These are phyloP conservation scores for Phyllostomus hastatus DNA, from an alignment of 2,113 vertebrate species.

Conservation along the genomic window DNA sequence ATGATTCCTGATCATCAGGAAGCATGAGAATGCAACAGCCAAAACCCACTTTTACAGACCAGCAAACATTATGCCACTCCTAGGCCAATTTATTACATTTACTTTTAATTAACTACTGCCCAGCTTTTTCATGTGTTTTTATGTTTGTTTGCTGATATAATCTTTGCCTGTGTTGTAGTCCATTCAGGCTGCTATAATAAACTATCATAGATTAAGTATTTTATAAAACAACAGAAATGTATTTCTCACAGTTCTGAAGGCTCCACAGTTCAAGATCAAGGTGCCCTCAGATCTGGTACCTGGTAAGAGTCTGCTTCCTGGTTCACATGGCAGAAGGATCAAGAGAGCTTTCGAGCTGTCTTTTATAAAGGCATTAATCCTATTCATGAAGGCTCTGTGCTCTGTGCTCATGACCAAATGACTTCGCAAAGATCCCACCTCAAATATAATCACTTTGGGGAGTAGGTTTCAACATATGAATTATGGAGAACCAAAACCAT, in stretches of 20 bases:
- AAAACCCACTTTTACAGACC: neutral
- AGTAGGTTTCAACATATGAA: neutral
- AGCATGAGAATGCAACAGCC: rapidly evolving
- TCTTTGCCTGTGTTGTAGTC: neutral
- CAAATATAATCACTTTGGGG: neutral
- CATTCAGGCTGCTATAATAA: neutral
- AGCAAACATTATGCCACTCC: no score
- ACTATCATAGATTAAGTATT: neutral
- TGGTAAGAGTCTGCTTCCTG: no score
- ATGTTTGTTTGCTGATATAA: neutral
- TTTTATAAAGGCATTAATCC: neutral
- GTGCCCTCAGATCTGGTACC: rapidly evolving
- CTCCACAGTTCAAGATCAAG: neutral
- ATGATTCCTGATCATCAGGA: neutral
- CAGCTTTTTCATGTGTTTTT: neutral
- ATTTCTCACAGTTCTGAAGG: neutral
- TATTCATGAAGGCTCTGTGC: neutral
- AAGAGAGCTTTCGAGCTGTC: neutral
- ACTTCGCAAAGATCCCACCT: neutral
- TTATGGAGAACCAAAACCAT: neutral
- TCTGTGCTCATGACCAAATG: neutral
- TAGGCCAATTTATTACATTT: neutral
- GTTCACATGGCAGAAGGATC: neutral
- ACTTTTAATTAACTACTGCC: neutral
- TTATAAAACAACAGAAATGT: neutral